These are phyloP conservation scores for Catagonus wagneri DNA, from an alignment of 2,113 vertebrate genomes.

Conservation along the genomic window DNA sequence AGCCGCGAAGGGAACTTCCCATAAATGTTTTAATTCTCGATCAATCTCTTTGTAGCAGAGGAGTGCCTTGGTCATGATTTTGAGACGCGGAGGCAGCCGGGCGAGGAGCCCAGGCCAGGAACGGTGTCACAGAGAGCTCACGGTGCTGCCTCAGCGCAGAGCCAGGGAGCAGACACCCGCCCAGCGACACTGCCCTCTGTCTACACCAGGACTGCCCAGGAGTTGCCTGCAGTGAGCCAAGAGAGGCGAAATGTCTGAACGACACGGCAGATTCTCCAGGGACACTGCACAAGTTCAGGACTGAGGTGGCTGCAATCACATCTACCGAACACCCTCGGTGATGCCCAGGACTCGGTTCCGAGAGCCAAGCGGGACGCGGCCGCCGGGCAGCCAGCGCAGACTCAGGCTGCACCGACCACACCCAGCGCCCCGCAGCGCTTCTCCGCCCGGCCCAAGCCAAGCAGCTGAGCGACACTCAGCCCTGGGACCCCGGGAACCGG, in stretches of 20 bases:
- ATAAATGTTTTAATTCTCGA: fast-evolving
- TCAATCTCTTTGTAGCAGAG: neutral
- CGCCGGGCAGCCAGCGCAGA: fast-evolving
- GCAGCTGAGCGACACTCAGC: neutral
- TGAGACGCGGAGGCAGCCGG: fast-evolving
- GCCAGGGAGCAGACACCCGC: neutral
- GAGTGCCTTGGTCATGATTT: fast-evolving
- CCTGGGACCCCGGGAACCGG: neutral
- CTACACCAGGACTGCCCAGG: neutral
- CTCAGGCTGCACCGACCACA: neutral
- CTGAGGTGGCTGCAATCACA: fast-evolving
- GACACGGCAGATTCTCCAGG: no score
- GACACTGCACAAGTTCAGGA: neutral
- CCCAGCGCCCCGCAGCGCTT: neutral
- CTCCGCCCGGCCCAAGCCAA: fast-evolving
- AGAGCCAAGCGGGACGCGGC: fast-evolving
- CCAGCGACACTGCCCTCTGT: fast-evolving
- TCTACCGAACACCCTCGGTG: fast-evolving
- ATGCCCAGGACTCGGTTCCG: fast-evolving
- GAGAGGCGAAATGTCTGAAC: neutral
- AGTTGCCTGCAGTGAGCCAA: no score
- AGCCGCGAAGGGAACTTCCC: no score
- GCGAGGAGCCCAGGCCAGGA: fast-evolving
- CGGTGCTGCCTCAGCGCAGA: neutral
- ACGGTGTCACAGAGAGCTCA: fast-evolving